Evolutionary conservation across 2,113 vertebrate genomes (phyloP).

Genomic region (Crocuta crocuta): DNA sequence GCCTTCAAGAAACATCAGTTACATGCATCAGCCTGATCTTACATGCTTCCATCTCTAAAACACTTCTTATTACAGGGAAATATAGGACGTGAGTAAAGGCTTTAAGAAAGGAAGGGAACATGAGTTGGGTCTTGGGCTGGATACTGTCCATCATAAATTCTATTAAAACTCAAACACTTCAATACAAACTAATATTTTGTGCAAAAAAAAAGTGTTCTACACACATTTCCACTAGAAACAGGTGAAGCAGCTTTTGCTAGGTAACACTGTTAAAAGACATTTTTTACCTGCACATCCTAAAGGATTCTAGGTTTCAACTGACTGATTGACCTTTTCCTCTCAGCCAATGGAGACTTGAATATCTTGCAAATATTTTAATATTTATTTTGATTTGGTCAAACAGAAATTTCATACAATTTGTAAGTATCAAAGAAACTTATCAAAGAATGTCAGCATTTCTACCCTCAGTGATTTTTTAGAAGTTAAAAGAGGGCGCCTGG

Average conservation of each 20-base stretch:
- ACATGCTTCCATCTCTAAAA: background rate
- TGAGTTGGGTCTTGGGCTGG: background rate
- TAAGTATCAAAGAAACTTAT: background rate
- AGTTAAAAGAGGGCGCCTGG: too few relatives aligned
- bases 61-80: too few relatives aligned
- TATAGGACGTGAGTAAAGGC: background rate
- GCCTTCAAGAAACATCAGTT: background rate
- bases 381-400: background rate
- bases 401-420: background rate
- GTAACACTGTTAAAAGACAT: background rate
- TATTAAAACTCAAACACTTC: background rate
- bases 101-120: background rate
- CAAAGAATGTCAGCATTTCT: background rate
- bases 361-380: background rate
- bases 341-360: background rate
- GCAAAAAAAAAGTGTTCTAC: background rate
- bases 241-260: background rate
- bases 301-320: background rate
- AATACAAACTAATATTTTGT: background rate
- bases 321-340: background rate
- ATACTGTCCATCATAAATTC: background rate
- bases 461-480: background rate
- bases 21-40: background rate
- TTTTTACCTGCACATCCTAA: background rate
- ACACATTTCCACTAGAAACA: background rate